phyloP scores from a whole-genome alignment of 2,888 invertebrate species.

The Cenopis cana region DNA sequence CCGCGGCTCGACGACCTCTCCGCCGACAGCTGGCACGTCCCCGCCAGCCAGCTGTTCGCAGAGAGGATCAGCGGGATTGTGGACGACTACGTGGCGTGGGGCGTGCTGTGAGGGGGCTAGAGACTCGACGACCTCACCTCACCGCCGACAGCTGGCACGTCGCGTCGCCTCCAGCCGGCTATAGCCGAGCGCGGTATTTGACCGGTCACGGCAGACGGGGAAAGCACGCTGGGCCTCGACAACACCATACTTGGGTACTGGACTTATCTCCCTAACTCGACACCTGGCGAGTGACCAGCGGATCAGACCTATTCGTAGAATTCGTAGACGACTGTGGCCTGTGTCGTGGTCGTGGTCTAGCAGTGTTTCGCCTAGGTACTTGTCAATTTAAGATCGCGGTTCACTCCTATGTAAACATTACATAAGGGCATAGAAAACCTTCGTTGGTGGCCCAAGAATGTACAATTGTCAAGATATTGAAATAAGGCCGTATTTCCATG shows the following conservation, averaged over 20 bases:
- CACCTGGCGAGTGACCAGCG: too few relatives aligned
- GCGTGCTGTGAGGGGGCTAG: constrained; percentile 48
- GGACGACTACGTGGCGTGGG: constrained; percentile 62
- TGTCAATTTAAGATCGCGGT: not conserved
- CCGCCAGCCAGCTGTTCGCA: constrained; percentile 55
- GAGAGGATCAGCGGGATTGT: constrained; percentile 63
- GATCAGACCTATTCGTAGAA: too few relatives aligned
- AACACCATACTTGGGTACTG: too few relatives aligned
- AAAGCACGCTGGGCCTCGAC: too few relatives aligned
- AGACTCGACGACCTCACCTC: not conserved
- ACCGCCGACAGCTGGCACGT: too few relatives aligned
- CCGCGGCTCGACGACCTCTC: constrained; percentile 53
- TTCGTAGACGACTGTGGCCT: too few relatives aligned
- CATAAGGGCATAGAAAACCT: not conserved
- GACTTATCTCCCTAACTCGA: too few relatives aligned
- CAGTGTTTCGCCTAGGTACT: not conserved
- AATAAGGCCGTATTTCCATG: not conserved
- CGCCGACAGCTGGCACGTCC: constrained; percentile 51
- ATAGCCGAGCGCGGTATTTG: too few relatives aligned
- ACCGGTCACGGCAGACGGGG: too few relatives aligned
- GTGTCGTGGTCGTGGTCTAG: too few relatives aligned
- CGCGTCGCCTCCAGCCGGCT: too few relatives aligned
- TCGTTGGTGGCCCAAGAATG: not conserved
- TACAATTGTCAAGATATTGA: not conserved
- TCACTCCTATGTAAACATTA: not conserved